Base-by-base conservation (phyloP, 2,888 invertebrate genomes). In the Notodonta ziczac region DNA sequence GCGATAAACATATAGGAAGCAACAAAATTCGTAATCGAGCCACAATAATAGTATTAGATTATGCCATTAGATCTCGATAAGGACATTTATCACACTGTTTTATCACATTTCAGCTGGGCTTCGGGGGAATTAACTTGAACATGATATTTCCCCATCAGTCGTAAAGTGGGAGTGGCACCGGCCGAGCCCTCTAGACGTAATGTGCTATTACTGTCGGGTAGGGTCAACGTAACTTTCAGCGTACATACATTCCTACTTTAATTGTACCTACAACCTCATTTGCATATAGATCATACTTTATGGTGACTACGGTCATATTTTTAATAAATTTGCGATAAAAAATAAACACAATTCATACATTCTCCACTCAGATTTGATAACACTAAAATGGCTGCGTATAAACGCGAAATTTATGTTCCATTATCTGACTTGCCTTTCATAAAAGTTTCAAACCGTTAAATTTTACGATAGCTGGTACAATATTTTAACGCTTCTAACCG, bases 81-180 rank as follows among this genome's bases (percentile, higher is more conserved):
- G 61, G 59, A 65, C 66, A 66, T 78, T 77, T 70, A 82, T 76
- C 73, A 72, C 73, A 68, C 67, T 70, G 66, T 73, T 82, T 81
- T 77, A 78, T 69, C 65, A 77, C 67, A 65, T 68, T 78, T 82
- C 70, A 64, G 74, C 66, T 63, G 65, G 66, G 62, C 69, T 76
- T 72, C 65, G 65, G 69, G 73, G 77, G 76, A 77, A 81, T 82
- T 80, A 78, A 74, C 70, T 78, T 73, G 68, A 76, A 81, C 81
- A 83, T 83, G 81, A 83, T 82, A 84, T 85, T 85, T 81, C 78
- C 74, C 82, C 83, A 85, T 85, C 81, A 84, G 76, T 80, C 80
- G 81, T 82, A 79, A 84, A 81, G 60, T 73, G 81, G 89, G 89
- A 61, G 88, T 76, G 90, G 84, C 78, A 59, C 55, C 56, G 72